Base-by-base conservation (phyloP, 1,140 invertebrate genomes). In the Stratiolaelaps scimitus region DNA sequence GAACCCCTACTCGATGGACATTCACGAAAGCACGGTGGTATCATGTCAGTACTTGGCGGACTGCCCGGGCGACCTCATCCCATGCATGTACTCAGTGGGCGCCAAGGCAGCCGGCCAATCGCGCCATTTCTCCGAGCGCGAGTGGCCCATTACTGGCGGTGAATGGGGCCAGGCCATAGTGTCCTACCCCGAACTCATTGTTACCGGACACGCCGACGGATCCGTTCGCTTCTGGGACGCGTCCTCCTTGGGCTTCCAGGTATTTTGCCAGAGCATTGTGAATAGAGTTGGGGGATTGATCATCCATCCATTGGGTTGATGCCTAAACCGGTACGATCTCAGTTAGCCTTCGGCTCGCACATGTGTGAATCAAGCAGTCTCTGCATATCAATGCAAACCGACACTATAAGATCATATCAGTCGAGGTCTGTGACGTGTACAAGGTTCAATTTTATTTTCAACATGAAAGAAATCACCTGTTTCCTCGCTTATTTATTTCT, bases 201-300 rank as follows among this genome's bases (percentile, higher is more conserved):
- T 97, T 53, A 97, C 93, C 47, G 92, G 90, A 15, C 92, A 96
- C 78, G 89, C 91, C 66, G 92, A 97, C 78, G 92, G 92, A 47
- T 92, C 88, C 72, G 81, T 96, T 67, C 95, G 94, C 76, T 96
- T 96, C 78, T 98, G 93, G 92, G 92, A 98, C 77, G 90, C 92
- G 7, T 92, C 90, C 69, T 87, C 89, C 65, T 60, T 60, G 53
- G 53, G 53, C 53, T 60, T 60, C 53, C 53, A 60, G 23, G 53
- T 48, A 28, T 6, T 20, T 45, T 45, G 44, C 13, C 4, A 48
- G 4, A 48, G 7, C 19, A 48, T 48, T 48, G 7, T 6, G 4
- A 48, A 28, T 48, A 40, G 10, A n/a, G n/a, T n/a, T n/a, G n/a
- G n/a, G n/a, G n/a, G n/a, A n/a, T n/a, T n/a, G n/a, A n/a, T n/a